Conservation (phyloP, 2,113 vertebrate species). For the Sula dactylatra region DNA sequence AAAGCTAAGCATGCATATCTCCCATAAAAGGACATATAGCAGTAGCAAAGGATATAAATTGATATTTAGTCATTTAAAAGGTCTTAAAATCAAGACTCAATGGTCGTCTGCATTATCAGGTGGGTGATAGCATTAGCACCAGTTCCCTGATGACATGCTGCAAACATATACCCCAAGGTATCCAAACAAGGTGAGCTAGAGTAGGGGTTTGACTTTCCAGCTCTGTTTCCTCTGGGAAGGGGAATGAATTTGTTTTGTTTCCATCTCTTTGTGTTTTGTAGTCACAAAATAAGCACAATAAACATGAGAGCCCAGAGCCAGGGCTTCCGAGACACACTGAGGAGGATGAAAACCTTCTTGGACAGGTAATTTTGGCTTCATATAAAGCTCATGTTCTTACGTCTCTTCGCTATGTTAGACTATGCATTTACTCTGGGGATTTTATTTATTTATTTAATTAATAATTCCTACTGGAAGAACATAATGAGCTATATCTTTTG, state of each 20-base stretch:
- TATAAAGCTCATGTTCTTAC: not conserved
- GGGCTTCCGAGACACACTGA: not conserved
- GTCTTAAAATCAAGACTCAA: not conserved
- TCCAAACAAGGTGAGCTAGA: not conserved
- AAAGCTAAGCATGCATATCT: not conserved
- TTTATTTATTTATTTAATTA: not conserved
- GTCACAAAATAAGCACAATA: not conserved
- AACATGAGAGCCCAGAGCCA: not conserved
- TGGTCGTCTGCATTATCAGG: not conserved
- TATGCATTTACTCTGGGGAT: not conserved
- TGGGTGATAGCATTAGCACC: too few species aligned
- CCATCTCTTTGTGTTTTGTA: not conserved
- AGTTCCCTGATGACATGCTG: not conserved
- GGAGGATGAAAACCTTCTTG: not conserved
- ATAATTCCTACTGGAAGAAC: not conserved
- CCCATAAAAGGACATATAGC: not conserved
- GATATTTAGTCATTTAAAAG: not conserved
- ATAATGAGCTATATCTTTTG: not conserved
- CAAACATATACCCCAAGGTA: not conserved
- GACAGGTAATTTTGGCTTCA: not conserved
- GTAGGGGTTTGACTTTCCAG: not conserved
- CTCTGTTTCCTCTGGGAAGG: not conserved
- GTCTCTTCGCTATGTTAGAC: not conserved
- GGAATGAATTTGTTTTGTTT: not conserved
- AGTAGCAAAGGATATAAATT: not conserved